Evolutionary conservation across 1,140 invertebrate species (phyloP), one percentile per base, ranked within the genome.

Genomic region (Bombus pyrosoma): DNA sequence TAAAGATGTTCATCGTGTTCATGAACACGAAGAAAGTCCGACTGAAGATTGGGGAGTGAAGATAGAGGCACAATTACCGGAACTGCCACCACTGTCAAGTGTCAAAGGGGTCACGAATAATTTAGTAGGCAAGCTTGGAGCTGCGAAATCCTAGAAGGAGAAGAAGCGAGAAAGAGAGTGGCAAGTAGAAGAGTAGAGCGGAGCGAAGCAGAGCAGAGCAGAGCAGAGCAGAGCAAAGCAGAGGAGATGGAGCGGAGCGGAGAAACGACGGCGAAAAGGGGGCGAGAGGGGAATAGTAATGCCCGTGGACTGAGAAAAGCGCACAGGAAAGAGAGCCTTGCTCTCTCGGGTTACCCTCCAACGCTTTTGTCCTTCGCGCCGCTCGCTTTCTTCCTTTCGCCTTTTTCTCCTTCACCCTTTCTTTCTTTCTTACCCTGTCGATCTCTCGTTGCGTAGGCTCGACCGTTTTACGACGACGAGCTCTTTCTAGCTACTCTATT

Each of bases 61-160:
- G 68, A 75, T 81, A 74, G 79, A 66, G 69, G 66, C 84, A 86
- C 81, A 91, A 89, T 91, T 91, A 87, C 88, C 88, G 89, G 81
- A 83, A 90, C 83, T 90, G 72, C 68, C 68, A 79, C 82, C 80
- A 74, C 87, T 86, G 83, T 85, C 81, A 79, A 91, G 88, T 90
- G 87, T 90, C 89, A 87, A 90, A 90, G 85, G 77, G 87, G 72
- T 80, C 57, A 59, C 74, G 73, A 87, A 90, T 91, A 91, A 91
- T 91, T 91, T 91, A 90, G 84, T 64, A 64, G 69, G 83, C 69
- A 39, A 66, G 75, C 68, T 68, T 25, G 13, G 34, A 83, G 59
- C 68, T 73, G 69, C 34, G 64, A 76, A n/a, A 47, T 8, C 43
- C 28, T 39, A 53, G 71, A 64, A 37, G 5, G 76, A 62, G 34